Evolutionary conservation across 2,797 vertebrate genomes (phyloP).

Genomic region (Rhabdophis nuchalis): DNA sequence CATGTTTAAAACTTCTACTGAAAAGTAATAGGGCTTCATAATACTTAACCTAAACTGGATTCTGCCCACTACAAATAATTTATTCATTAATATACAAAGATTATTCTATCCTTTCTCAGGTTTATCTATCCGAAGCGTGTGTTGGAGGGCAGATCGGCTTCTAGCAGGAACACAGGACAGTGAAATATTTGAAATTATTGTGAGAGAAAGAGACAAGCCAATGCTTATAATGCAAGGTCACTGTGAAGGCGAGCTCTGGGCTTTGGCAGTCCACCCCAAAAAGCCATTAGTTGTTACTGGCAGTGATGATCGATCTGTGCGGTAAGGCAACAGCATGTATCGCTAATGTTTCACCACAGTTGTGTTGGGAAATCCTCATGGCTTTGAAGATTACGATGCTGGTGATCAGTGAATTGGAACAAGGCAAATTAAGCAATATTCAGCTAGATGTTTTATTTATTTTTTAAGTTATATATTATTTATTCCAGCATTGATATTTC

Average conservation of each 20-base stretch:
- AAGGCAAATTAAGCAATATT: not conserved
- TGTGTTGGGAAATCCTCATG: not conserved
- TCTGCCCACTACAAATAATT: not conserved
- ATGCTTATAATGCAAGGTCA: constrained; percentile 93
- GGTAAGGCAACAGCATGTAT: constrained; percentile 67
- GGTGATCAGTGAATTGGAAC: not conserved
- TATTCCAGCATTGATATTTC: not conserved
- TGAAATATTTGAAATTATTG: constrained; percentile 96
- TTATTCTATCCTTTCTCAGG: constrained; percentile 67
- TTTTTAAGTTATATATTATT: not conserved
- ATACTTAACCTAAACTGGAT: not conserved
- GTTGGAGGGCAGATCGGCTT: constrained; percentile 92
- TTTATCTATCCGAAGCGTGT: constrained; percentile 93
- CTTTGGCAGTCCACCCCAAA: constrained; percentile 89
- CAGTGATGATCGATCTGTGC: constrained; percentile 90
- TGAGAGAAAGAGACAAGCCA: constrained; percentile 90
- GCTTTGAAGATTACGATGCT: not conserved
- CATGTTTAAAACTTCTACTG: not conserved
- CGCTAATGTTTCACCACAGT: not conserved
- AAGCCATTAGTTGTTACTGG: constrained; percentile 91
- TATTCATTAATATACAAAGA: not conserved
- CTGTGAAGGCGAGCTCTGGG: constrained; percentile 96
- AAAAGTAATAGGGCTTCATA: not conserved
- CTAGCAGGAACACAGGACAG: constrained; percentile 94
- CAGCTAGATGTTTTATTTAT: not conserved